Conservation (phyloP, 1,140 invertebrate genomes). For the Charaxes varanes region DNA sequence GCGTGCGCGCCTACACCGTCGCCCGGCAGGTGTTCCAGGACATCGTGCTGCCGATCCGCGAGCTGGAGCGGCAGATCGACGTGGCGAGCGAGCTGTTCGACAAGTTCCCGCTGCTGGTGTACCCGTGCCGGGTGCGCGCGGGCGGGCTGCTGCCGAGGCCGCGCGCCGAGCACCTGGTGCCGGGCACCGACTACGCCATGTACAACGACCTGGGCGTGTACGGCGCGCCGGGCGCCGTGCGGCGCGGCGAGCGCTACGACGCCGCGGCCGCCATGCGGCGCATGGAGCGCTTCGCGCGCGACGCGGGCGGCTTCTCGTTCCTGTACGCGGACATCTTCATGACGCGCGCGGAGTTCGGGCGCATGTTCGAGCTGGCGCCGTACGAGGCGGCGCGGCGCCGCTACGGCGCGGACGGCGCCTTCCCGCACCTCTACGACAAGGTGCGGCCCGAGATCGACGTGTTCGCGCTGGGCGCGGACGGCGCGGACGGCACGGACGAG, state of each 20-base stretch:
- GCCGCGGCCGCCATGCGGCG: slow-evolving; percentile 65
- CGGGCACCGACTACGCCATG: slow-evolving; percentile 75
- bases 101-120: slow-evolving; percentile 89
- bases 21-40: slow-evolving; percentile 89
- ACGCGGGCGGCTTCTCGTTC: slow-evolving; percentile 81
- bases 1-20: slow-evolving; percentile 86
- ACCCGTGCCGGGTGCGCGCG: too few species aligned
- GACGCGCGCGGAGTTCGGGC: slow-evolving; percentile 86
- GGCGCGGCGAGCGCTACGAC: slow-evolving; percentile 75
- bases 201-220: slow-evolving; percentile 89
- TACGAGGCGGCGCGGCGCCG: slow-evolving; percentile 82
- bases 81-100: slow-evolving; percentile 80
- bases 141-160: slow-evolving; percentile 75
- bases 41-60: slow-evolving; percentile 85
- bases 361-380: slow-evolving; percentile 88
- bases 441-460: slow-evolving; percentile 84
- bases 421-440: slow-evolving; percentile 90
- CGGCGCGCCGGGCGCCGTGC: slow-evolving; percentile 80
- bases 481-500: slow-evolving; percentile 32
- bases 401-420: slow-evolving; percentile 80
- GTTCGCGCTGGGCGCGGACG: slow-evolving; percentile 77
- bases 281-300: slow-evolving; percentile 75
- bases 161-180: slow-evolving; percentile 78
- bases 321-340: slow-evolving; percentile 84
- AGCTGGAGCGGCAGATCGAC: slow-evolving; percentile 78